Conservation (phyloP, 2,113 vertebrate genomes). For the Myotis davidii region DNA sequence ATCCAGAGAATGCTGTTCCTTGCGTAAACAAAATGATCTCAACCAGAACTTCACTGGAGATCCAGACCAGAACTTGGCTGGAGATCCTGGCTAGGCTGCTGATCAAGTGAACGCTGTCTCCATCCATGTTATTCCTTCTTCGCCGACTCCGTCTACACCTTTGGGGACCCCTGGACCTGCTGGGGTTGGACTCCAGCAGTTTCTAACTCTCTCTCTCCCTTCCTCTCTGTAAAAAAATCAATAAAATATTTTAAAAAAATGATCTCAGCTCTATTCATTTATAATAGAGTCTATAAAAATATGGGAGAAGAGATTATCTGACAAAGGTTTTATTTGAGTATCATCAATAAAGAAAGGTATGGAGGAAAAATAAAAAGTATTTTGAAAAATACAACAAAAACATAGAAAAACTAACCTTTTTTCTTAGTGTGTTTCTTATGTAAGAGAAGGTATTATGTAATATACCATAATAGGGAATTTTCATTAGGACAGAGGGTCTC, state of each 20-base stretch:
- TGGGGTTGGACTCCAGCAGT: too few relatives aligned
- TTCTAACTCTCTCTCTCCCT: too few relatives aligned
- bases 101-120: too few relatives aligned
- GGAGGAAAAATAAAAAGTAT: neutral
- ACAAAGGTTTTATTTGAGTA: constrained; percentile 36
- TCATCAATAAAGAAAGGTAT: constrained; percentile 31
- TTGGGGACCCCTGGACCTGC: too few relatives aligned
- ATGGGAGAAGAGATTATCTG: neutral
- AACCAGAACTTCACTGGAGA: too few relatives aligned
- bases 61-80: too few relatives aligned
- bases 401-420: constrained; percentile 9
- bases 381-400: constrained; percentile 56
- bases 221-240: too few relatives aligned
- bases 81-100: too few relatives aligned
- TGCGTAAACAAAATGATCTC: constrained; percentile 56
- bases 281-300: neutral
- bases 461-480: constrained; percentile 30
- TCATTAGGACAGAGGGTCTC: neutral
- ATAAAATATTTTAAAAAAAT: too few relatives aligned
- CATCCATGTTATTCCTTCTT: too few relatives aligned
- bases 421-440: neutral
- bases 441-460: neutral
- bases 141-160: too few relatives aligned
- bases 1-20: constrained; percentile 56
- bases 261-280: constrained; percentile 39